Evolutionary conservation across 2,888 invertebrate genomes (phyloP).

Genomic region (Arctia plantaginis): DNA sequence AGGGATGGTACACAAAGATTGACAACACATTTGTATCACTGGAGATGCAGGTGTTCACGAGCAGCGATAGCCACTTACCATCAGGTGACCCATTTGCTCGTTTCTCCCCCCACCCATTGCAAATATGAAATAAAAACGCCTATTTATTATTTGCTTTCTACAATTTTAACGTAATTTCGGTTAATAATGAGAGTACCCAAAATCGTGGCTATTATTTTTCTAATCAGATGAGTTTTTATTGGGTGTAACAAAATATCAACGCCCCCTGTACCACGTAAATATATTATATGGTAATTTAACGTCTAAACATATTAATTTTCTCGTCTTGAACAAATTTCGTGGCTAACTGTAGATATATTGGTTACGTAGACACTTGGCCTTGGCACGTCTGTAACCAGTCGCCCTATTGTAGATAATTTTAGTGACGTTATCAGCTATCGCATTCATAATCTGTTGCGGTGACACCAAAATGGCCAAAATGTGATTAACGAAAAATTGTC

Average conservation of each 20-base stretch:
- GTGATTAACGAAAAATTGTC: slow-evolving; percentile 5
- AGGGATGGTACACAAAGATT: too few relatives aligned
- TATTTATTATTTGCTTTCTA: too few relatives aligned
- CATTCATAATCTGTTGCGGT: slow-evolving; percentile 20
- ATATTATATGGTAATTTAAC: background rate
- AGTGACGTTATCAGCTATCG: slow-evolving; percentile 22
- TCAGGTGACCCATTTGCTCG: too few relatives aligned
- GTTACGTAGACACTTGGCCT: background rate
- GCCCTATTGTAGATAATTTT: slow-evolving; percentile 6
- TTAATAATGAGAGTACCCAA: too few relatives aligned
- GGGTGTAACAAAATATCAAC: background rate
- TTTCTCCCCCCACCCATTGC: too few relatives aligned
- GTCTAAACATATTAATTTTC: background rate
- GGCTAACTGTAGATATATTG: background rate
- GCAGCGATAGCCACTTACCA: too few relatives aligned
- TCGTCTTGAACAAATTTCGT: background rate
- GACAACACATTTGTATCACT: too few relatives aligned
- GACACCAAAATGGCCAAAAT: slow-evolving; percentile 20
- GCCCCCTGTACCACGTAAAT: background rate
- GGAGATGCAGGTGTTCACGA: too few relatives aligned
- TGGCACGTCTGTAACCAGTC: background rate
- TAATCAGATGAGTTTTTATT: too few relatives aligned
- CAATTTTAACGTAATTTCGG: too few relatives aligned
- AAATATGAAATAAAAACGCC: too few relatives aligned
- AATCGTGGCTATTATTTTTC: too few relatives aligned